Evolutionary conservation across 2,113 vertebrate genomes (phyloP), one percentile per base, ranked within the genome.

Genomic region (Lutjanus erythropterus): DNA sequence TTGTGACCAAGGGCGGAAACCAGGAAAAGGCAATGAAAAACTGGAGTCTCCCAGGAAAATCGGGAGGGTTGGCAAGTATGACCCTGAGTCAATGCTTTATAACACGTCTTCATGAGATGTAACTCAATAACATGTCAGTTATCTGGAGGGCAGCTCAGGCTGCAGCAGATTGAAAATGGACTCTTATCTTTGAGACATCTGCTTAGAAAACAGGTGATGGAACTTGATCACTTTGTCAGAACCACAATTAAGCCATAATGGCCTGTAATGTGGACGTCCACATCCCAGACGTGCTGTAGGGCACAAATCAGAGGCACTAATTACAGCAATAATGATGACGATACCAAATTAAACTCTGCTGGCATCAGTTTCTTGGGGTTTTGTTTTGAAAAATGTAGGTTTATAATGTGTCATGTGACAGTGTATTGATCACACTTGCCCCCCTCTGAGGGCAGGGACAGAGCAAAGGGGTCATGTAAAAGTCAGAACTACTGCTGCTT

Each of bases 121-220:
- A 87, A 88, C 76, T 72, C 81, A 64, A 80, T 80, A 84, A 78
- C 53, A 76, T 21, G 44, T 49, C 58, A 46, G 19, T 39, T 21
- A 62, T 71, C 81, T 69, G 71, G 59, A 19, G 59, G 83, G 79
- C 73, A 69, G 91, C 85, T 67, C 50, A 76, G 72, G 59, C 70
- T 59, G 18, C 56, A 74, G 62, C 71, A 78, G 65, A 69, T 61
- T 84, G 69, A 78, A 85, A 83, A 89, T 78, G 6, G 53, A 81
- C 59, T 35, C 23, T 82, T 78, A 71, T 84, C 76, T 75, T 76
- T 41, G 61, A 87, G 68, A 60, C 78, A 85, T 75, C 71, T 87
- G 80, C 76, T 91, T 82, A 61, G 76, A 80, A 84, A 85, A 85
- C 65, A 82, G 67, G 70, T 80, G 84, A 88, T 77, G 81, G 75